Conservation (phyloP, 2,113 vertebrate genomes). For the Pachyramphus minor region DNA sequence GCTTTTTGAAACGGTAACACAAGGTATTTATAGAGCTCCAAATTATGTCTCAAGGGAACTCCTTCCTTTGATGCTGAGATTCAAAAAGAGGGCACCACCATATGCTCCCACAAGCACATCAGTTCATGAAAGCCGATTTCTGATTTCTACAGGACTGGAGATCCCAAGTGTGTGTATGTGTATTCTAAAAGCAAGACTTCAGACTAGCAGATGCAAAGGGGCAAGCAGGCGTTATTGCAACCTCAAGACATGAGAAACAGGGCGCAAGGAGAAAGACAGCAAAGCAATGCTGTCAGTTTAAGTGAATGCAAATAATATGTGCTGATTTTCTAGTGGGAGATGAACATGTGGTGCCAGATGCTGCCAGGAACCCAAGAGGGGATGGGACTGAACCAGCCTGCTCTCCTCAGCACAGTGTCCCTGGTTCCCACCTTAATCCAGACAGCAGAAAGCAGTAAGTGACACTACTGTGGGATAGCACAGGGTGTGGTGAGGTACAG, state of each 20-base stretch:
- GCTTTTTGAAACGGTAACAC: background rate
- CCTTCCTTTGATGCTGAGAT: background rate
- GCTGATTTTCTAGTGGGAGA: background rate
- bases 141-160: background rate
- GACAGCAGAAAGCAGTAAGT: background rate
- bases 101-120: background rate
- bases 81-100: background rate
- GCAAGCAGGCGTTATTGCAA: background rate
- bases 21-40: background rate
- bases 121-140: background rate
- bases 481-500: background rate
- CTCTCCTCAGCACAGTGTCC: background rate
- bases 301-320: background rate
- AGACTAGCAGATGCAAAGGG: background rate
- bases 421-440: background rate
- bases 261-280: background rate
- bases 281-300: background rate
- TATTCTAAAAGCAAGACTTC: background rate
- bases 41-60: background rate
- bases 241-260: background rate
- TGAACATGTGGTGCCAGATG: fast-evolving
- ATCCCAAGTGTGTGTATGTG: background rate
- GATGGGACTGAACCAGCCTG: background rate
- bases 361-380: background rate
- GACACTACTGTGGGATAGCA: background rate